Evolutionary conservation across 2,797 vertebrate species (phyloP).

Genomic region (Arnoldichthys spilopterus): DNA sequence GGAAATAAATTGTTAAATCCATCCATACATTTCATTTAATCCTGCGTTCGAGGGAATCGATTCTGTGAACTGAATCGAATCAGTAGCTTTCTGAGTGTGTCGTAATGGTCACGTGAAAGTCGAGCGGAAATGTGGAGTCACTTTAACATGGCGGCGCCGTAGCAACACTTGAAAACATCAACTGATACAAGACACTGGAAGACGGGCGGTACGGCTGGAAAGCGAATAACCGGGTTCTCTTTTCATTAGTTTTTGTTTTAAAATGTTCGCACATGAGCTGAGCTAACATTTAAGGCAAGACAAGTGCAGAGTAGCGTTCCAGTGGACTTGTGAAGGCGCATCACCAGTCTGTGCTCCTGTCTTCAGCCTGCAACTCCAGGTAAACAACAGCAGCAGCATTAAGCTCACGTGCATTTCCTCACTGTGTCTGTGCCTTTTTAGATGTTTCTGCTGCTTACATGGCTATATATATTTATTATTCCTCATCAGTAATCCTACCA

Average conservation of each 20-base stretch:
- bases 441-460: not conserved
- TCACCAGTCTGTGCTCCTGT: not conserved
- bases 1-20: too few relatives aligned
- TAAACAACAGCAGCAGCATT: slow-evolving; percentile 12
- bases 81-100: not conserved
- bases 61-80: not conserved
- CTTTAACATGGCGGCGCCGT: slow-evolving; percentile 56
- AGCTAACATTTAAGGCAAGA: slow-evolving; percentile 3
- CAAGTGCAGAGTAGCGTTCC: not conserved
- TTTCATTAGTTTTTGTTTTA: not conserved
- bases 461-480: not conserved
- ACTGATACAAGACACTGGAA: not conserved
- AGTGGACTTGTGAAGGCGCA: not conserved
- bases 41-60: not conserved
- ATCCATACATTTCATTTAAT: not conserved
- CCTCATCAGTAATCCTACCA: not conserved
- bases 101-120: slow-evolving; percentile 32
- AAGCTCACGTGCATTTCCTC: not conserved
- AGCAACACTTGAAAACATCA: slow-evolving; percentile 21
- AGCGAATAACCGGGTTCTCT: not conserved
- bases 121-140: slow-evolving; percentile 27
- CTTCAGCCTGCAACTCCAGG: slow-evolving; percentile 23
- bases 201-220: not conserved
- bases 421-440: not conserved
- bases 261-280: slow-evolving; percentile 25